A percentile compares a stretch with the other conserved stretches of the same genome.
Evolutionary conservation across 53 echinoderm and acorn worm species (phyloP).

Genomic region (Henricia sp.): DNA sequence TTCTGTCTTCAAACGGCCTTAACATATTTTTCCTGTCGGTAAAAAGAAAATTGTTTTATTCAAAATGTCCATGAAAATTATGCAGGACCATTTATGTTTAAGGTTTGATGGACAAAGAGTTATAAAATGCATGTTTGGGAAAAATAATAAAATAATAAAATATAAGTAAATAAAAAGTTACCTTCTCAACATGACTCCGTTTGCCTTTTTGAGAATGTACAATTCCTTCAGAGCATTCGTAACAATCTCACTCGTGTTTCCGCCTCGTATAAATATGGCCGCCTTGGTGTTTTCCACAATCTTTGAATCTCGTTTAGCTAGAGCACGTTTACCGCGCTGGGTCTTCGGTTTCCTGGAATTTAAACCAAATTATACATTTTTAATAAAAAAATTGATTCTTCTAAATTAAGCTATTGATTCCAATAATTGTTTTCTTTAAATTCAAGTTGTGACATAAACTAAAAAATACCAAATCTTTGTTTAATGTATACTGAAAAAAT

Average conservation of each 20-base stretch:
- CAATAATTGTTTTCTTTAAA: no score
- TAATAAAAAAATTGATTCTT: not conserved
- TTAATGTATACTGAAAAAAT: no score
- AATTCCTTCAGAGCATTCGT: constrained; percentile 80
- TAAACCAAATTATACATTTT: not conserved
- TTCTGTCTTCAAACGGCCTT: constrained; percentile 95
- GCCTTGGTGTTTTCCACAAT: constrained; percentile 87
- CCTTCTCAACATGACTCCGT: constrained; percentile 86
- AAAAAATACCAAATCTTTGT: no score
- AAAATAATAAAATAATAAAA: not conserved
- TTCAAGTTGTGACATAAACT: no score
- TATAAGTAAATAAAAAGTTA: constrained; percentile 16
- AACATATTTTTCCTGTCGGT: constrained; percentile 84
- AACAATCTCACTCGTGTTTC: constrained; percentile 86
- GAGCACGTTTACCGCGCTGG: constrained; percentile 85
- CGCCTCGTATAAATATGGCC: constrained; percentile 85
- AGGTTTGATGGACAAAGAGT: not conserved
- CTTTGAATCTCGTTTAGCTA: constrained; percentile 75
- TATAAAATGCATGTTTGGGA: not conserved
- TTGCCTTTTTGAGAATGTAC: constrained; percentile 79
- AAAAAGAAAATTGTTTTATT: not conserved
- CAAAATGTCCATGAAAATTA: no score
- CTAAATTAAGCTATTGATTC: not conserved
- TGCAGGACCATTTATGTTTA: not conserved
- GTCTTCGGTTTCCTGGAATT: constrained; percentile 92